A percentile compares a stretch with the other conserved stretches of the same genome.
phyloP scores from a whole-genome alignment of 2,888 invertebrate species.

The Lasioglossum vierecki region DNA sequence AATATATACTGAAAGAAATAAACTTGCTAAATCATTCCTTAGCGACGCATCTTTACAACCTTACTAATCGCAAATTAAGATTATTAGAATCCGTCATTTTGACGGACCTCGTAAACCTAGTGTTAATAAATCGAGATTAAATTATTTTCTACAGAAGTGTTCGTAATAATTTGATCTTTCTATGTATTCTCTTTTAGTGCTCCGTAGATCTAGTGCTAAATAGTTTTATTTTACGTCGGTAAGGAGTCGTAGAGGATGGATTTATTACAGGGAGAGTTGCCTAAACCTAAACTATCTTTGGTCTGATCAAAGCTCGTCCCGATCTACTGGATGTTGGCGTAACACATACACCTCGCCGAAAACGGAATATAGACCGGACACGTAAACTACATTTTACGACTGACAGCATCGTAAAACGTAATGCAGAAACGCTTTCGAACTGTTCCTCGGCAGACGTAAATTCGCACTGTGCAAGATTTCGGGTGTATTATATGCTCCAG shows the following conservation, averaged over 20 bases:
- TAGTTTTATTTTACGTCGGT: constrained; percentile 19
- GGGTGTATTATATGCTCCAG: constrained; percentile 27
- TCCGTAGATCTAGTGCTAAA: neutral
- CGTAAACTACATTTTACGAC: constrained; percentile 68
- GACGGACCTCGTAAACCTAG: no score
- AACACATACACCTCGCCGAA: constrained; percentile 49
- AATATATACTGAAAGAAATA: no score
- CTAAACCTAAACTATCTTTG: constrained; percentile 36
- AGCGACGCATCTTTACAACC: no score
- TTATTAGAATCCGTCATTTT: no score
- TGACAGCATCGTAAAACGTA: constrained; percentile 67
- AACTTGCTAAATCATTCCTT: no score
- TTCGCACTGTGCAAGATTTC: constrained; percentile 62
- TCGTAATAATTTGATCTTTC: neutral
- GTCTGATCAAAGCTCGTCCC: constrained; percentile 47
- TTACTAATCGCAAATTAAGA: no score
- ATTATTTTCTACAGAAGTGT: neutral
- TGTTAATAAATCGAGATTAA: no score
- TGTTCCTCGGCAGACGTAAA: constrained; percentile 58
- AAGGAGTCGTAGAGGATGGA: constrained; percentile 27
- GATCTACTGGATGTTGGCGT: constrained; percentile 48
- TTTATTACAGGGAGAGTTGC: constrained; percentile 23
- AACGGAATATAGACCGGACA: constrained; percentile 58
- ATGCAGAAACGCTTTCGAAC: constrained; percentile 67
- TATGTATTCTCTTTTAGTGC: neutral